Evolutionary conservation across 2,888 invertebrate genomes (phyloP).

Genomic region (Leucoptera coffeella): DNA sequence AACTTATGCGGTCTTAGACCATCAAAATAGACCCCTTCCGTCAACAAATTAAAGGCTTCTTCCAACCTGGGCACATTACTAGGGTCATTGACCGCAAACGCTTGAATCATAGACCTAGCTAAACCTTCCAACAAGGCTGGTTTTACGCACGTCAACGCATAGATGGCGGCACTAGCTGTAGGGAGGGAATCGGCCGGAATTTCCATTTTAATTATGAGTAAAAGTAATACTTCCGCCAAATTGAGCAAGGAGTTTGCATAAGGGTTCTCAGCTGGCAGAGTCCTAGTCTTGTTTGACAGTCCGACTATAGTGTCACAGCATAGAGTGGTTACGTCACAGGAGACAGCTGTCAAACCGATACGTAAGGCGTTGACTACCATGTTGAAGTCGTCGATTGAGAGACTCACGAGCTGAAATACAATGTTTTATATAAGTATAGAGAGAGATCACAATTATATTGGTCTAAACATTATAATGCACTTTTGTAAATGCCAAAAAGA

Average conservation of each 20-base stretch:
- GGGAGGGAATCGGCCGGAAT: conserved; percentile 42
- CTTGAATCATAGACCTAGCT: conserved; percentile 33
- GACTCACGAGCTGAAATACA: conserved; percentile 19
- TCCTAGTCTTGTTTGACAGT: conserved; percentile 24
- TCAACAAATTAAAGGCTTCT: conserved; percentile 66
- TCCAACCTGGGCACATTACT: conserved; percentile 62
- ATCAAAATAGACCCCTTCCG: conserved; percentile 56
- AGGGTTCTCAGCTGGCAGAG: conserved; percentile 30
- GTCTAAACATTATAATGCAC: too few relatives aligned
- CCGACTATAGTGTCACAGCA: conserved; percentile 44
- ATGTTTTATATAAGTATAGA: conserved; percentile 1
- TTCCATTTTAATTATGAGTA: conserved; percentile 42
- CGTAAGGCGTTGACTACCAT: conserved; percentile 38
- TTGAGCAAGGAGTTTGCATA: conserved; percentile 26
- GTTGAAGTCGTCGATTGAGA: conserved; percentile 36
- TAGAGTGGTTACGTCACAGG: conserved; percentile 36
- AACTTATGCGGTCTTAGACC: conserved; percentile 57
- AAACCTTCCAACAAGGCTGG: conserved; percentile 33
- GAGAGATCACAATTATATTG: too few relatives aligned
- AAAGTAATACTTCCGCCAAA: conserved; percentile 29
- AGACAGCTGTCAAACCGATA: conserved; percentile 36
- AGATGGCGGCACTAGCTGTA: conserved; percentile 39
- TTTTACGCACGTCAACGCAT: conserved; percentile 34
- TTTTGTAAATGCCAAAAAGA: too few relatives aligned
- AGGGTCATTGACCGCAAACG: conserved; percentile 53